phyloP scores from a whole-genome alignment of 2,113 vertebrate species.

The Eulemur rufifrons region DNA sequence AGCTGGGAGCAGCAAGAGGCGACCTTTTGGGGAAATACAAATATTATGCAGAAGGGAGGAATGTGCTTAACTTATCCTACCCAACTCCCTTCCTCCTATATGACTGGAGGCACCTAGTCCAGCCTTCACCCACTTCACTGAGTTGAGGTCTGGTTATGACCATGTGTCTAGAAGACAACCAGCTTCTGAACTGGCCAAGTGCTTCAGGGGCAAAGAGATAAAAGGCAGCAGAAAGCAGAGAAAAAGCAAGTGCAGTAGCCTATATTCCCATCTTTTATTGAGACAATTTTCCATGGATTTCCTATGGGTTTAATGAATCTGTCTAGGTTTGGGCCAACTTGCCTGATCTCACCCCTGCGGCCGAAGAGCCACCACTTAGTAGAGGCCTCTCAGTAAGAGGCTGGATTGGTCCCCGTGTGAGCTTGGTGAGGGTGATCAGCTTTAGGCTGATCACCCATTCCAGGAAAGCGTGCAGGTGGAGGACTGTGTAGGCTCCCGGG shows the following conservation, averaged over 20 bases:
- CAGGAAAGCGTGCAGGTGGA: not conserved
- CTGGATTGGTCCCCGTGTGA: not conserved
- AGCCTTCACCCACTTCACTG: not conserved
- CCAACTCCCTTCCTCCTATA: not conserved
- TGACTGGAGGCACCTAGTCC: not conserved
- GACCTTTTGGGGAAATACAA: not conserved
- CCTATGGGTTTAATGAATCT: not conserved
- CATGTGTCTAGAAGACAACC: not conserved
- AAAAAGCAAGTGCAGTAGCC: not conserved
- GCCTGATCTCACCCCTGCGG: not conserved
- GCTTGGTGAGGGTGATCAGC: too few relatives aligned
- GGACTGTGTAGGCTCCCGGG: not conserved
- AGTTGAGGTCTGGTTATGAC: not conserved
- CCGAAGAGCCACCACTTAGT: not conserved
- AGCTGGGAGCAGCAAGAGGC: not conserved
- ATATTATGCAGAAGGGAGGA: not conserved
- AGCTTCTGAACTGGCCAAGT: not conserved
- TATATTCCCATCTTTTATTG: not conserved
- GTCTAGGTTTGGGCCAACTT: not conserved
- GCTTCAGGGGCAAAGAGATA: not conserved
- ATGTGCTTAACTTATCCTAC: not conserved
- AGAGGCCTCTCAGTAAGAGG: not conserved
- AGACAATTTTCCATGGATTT: not conserved
- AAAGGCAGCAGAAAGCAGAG: not conserved
- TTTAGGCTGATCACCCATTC: not conserved